These are phyloP conservation scores for Pomacea canaliculata DNA, from an alignment of 2,888 invertebrate species.

Conservation along the genomic window DNA sequence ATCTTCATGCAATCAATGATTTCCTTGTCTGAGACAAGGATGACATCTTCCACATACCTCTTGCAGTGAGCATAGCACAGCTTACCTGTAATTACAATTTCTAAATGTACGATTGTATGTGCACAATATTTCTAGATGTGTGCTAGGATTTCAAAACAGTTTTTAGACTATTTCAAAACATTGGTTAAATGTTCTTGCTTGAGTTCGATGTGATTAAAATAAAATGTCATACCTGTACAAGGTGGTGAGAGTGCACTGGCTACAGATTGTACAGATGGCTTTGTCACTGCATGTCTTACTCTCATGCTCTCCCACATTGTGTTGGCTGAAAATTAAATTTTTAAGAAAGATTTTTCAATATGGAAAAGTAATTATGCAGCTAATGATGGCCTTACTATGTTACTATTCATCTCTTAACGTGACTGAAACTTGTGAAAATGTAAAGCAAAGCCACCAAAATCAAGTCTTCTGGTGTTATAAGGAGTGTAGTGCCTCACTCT, in stretches of 20 bases:
- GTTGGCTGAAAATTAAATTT: conserved; percentile 45
- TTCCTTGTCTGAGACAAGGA: conserved; percentile 65
- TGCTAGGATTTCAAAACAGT: not conserved
- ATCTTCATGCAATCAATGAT: conserved; percentile 52
- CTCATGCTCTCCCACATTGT: conserved; percentile 65
- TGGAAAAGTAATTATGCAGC: too few relatives aligned
- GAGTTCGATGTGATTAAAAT: too few relatives aligned
- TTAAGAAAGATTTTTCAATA: not conserved
- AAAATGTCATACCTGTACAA: conserved; percentile 53
- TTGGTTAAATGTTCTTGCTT: too few relatives aligned
- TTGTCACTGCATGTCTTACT: conserved; percentile 49
- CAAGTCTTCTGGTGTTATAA: too few relatives aligned
- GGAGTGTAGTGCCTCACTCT: too few relatives aligned
- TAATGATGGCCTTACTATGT: too few relatives aligned
- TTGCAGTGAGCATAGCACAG: conserved; percentile 55
- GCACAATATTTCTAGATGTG: too few relatives aligned
- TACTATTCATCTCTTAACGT: too few relatives aligned
- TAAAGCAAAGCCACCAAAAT: too few relatives aligned
- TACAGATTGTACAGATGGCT: conserved; percentile 53
- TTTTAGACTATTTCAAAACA: not conserved
- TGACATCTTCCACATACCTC: conserved; percentile 58
- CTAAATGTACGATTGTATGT: not conserved
- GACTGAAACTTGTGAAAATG: too few relatives aligned
- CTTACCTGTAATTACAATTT: conserved; percentile 45
- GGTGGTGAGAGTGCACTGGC: conserved; percentile 64